phyloP scores from a whole-genome alignment of 2,113 vertebrate genomes.

The Pterocles burchelli region DNA sequence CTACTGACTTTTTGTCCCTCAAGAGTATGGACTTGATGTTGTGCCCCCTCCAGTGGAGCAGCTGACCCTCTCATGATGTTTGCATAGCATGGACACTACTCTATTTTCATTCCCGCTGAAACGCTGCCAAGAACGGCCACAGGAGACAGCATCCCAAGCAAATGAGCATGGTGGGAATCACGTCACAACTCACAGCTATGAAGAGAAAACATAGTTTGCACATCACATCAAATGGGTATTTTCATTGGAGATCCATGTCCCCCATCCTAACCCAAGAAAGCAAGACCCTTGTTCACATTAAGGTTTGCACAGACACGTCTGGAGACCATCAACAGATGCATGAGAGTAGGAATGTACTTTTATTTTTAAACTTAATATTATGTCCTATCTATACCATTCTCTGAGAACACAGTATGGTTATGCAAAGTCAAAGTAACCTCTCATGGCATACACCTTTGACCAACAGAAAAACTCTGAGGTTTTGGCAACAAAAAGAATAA shows the following conservation, averaged over 20 bases:
- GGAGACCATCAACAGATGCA: background rate
- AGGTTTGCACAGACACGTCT: background rate
- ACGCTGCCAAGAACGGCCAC: background rate
- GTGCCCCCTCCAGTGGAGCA: background rate
- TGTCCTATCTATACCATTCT: background rate
- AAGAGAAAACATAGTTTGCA: background rate
- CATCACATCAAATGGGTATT: background rate
- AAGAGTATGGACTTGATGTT: background rate
- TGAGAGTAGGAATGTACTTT: background rate
- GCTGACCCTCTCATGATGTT: background rate
- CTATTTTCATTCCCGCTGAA: background rate
- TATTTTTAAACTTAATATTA: background rate
- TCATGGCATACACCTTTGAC: background rate
- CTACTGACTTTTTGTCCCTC: background rate
- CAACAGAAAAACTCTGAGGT: background rate
- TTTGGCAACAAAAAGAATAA: background rate
- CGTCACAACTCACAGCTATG: fast-evolving
- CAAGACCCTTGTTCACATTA: background rate
- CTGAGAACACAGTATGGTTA: background rate
- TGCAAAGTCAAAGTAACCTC: background rate
- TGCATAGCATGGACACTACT: fast-evolving
- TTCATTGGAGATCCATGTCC: background rate
- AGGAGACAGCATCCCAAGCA: background rate
- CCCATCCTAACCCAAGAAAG: background rate
- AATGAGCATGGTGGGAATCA: background rate